A percentile compares a stretch with the other conserved stretches of the same genome.
These are phyloP conservation scores for Chaetoderma sp. DNA, from an alignment of 2,888 invertebrate genomes.

Conservation along the genomic window DNA sequence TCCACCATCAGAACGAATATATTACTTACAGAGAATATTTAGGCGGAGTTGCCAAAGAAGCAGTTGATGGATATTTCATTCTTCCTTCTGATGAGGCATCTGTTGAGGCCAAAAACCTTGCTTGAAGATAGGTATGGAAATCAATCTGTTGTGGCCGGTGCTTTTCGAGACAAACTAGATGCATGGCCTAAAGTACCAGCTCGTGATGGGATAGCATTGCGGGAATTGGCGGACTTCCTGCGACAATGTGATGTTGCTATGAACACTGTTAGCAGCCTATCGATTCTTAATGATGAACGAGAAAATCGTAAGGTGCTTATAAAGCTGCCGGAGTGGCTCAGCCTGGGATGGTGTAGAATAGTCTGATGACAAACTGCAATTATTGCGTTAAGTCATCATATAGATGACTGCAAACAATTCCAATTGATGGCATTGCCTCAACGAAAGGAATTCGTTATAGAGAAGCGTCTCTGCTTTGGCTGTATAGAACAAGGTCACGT, in stretches of 20 bases:
- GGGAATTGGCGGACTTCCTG: constrained; percentile 30
- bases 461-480: constrained; percentile 37
- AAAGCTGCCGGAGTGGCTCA: constrained; percentile 34
- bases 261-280: constrained; percentile 7
- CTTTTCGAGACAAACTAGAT: constrained; percentile 31
- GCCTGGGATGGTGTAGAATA: constrained; percentile 21
- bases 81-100: constrained; percentile 24
- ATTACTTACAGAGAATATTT: constrained; percentile 32
- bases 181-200: constrained; percentile 25
- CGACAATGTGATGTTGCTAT: constrained; percentile 29
- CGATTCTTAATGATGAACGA: constrained; percentile 22
- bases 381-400: constrained; percentile 16
- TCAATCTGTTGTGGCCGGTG: constrained; percentile 26
- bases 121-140: constrained; percentile 34
- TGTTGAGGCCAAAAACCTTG: constrained; percentile 24
- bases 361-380: too few species aligned
- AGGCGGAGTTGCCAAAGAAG: constrained; percentile 22
- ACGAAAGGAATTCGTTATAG: constrained; percentile 24
- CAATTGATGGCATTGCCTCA: constrained; percentile 14
- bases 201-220: constrained; percentile 20
- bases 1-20: constrained; percentile 24
- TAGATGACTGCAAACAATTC: constrained; percentile 26
- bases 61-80: constrained; percentile 32
- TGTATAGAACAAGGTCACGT: constrained; percentile 37
- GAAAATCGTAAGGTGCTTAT: constrained; percentile 32